These are phyloP conservation scores for Caenorhabditis sp. DNA, from an alignment of 2,888 invertebrate species.

Conservation along the genomic window DNA sequence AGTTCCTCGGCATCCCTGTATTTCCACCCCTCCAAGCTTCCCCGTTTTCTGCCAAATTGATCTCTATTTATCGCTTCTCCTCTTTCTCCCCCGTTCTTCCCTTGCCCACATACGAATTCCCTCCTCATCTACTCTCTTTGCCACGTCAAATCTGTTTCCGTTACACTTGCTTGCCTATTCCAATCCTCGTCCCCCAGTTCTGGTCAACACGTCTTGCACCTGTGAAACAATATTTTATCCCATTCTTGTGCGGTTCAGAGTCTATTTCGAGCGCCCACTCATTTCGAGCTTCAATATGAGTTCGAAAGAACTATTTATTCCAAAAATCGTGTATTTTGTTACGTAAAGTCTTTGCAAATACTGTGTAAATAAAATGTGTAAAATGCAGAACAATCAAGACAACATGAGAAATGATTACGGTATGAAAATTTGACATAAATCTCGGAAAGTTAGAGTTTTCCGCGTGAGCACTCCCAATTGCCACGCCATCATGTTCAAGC, in stretches of 20 bases:
- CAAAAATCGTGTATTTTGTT: not conserved
- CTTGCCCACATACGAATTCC: not conserved
- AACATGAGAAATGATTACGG: no score
- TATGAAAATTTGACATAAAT: no score
- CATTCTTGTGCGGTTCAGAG: conserved; percentile 21
- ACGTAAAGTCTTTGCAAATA: not conserved
- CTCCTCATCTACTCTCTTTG: conserved; percentile 2
- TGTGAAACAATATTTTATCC: conserved; percentile 5
- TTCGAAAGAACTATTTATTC: not conserved
- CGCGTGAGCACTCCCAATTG: no score
- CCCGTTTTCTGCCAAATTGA: conserved; percentile 23
- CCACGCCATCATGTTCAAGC: no score
- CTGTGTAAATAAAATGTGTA: conserved; percentile 5
- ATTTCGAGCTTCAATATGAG: no score
- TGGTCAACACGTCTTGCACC: conserved; percentile 17
- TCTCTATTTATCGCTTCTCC: conserved; percentile 42
- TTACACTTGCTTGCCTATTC: not conserved
- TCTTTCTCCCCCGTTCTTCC: conserved; percentile 7
- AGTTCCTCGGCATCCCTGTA: conserved; percentile 3
- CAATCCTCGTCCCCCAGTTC: conserved; percentile 1
- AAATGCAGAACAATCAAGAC: not conserved
- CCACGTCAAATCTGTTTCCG: conserved; percentile 5
- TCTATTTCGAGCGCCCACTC: not conserved
- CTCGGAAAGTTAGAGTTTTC: no score
- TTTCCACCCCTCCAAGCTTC: not conserved